phyloP scores from a whole-genome alignment of 2,797 vertebrate species.

The Diplodus sargus region DNA sequence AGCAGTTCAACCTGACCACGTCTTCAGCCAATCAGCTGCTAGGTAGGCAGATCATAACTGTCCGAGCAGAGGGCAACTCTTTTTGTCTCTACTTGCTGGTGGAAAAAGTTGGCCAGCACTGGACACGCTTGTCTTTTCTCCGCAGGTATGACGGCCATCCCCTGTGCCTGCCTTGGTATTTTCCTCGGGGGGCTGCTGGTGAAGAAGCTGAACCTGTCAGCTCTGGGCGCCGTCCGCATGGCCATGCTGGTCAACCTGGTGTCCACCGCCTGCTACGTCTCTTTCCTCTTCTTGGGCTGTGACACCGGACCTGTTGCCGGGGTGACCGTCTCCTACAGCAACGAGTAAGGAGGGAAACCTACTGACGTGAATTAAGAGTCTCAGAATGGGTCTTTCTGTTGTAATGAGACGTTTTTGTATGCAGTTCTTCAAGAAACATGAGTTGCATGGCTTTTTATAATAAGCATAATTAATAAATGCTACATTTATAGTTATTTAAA shows the following conservation, averaged over 20 bases:
- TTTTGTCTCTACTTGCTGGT: background rate
- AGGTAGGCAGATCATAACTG: constrained; percentile 83
- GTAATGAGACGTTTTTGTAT: background rate
- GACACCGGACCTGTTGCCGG: constrained; percentile 97
- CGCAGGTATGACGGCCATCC: constrained; percentile 98
- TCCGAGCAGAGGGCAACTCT: background rate
- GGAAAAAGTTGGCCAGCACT: background rate
- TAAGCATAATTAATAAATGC: no score
- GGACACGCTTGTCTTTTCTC: background rate
- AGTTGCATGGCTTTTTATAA: no score
- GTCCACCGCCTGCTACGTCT: constrained; percentile 97
- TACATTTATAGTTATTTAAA: no score
- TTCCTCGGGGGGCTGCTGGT: constrained; percentile 97
- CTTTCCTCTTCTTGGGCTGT: constrained; percentile 97
- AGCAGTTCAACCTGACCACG: constrained; percentile 99
- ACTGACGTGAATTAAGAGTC: constrained; percentile 7
- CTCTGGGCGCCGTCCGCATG: constrained; percentile 96
- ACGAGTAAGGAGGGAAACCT: constrained; percentile 87
- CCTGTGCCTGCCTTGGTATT: constrained; percentile 97
- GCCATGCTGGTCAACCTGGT: constrained; percentile 98
- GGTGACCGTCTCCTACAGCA: constrained; percentile 95
- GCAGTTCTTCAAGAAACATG: background rate
- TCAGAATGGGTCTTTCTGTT: background rate
- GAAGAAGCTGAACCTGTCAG: constrained; percentile 97
- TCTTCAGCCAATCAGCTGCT: constrained; percentile 98